Evolutionary conservation across 1,140 invertebrate species (phyloP).

Genomic region (Episyrphus balteatus): DNA sequence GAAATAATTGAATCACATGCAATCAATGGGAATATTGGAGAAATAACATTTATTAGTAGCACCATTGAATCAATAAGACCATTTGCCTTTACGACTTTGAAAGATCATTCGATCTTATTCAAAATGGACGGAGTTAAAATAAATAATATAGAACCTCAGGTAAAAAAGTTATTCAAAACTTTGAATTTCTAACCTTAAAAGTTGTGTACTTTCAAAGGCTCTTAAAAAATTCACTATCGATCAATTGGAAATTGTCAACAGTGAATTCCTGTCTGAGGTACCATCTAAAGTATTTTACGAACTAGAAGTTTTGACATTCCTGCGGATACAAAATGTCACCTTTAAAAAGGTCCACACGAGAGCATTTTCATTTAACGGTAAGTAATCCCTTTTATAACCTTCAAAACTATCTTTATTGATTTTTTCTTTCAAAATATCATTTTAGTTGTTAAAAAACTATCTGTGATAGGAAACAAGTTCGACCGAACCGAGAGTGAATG

Average conservation of each 20-base stretch:
- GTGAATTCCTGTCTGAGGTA: slow-evolving; percentile 39
- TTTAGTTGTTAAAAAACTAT: slow-evolving; percentile 26
- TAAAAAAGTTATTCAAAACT: slow-evolving; percentile 3
- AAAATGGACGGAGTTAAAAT: slow-evolving; percentile 35
- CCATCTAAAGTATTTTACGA: slow-evolving; percentile 64
- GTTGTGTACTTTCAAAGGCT: slow-evolving; percentile 27
- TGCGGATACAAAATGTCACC: slow-evolving; percentile 51
- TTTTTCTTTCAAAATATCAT: background rate
- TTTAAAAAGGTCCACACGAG: slow-evolving; percentile 41
- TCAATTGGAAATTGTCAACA: slow-evolving; percentile 46
- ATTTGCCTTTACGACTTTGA: slow-evolving; percentile 57
- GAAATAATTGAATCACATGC: slow-evolving; percentile 52
- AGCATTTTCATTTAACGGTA: slow-evolving; percentile 43
- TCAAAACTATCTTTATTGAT: background rate
- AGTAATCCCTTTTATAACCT: slow-evolving; percentile 2
- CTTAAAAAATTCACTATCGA: slow-evolving; percentile 66
- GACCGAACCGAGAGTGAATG: slow-evolving; percentile 24
- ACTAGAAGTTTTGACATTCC: slow-evolving; percentile 51
- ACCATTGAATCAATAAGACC: slow-evolving; percentile 49
- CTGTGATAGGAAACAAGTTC: slow-evolving; percentile 24
- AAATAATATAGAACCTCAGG: slow-evolving; percentile 50
- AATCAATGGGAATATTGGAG: slow-evolving; percentile 56
- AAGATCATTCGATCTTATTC: slow-evolving; percentile 28
- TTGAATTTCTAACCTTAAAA: background rate
- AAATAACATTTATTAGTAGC: slow-evolving; percentile 50